These are phyloP conservation scores for Rhabdomys dilectus DNA, from an alignment of 2,113 vertebrate species.

Conservation along the genomic window DNA sequence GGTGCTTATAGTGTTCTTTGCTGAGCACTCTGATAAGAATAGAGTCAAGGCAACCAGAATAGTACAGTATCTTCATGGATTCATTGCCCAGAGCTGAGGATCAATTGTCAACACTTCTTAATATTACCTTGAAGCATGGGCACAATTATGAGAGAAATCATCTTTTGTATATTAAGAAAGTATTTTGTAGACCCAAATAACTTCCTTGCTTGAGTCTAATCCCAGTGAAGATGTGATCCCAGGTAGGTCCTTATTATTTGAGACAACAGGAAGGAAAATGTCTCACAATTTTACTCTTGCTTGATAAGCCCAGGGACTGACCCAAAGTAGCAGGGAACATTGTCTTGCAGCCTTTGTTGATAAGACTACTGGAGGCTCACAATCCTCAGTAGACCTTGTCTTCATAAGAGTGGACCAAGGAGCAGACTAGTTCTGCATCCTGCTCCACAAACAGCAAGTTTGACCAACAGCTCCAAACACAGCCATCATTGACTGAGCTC, in stretches of 20 bases:
- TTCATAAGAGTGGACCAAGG: neutral
- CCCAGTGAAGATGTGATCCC: neutral
- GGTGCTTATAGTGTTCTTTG: neutral
- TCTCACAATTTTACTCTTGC: neutral
- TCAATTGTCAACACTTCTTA: neutral
- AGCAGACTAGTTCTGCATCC: neutral
- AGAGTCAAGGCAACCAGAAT: neutral
- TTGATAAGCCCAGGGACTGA: neutral
- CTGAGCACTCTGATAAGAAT: neutral
- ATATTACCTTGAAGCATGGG: neutral
- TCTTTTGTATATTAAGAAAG: neutral
- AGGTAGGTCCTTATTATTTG: neutral
- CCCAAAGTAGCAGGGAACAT: neutral
- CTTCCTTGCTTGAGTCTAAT: neutral
- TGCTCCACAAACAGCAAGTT: neutral
- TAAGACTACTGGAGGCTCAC: neutral
- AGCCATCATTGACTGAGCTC: neutral
- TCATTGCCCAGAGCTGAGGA: neutral
- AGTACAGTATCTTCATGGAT: neutral
- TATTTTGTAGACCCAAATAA: neutral
- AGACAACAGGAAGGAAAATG: neutral
- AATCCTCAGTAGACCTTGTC: neutral
- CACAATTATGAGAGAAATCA: neutral
- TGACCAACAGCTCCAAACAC: neutral
- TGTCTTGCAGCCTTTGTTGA: neutral